Conservation (phyloP, 2,113 vertebrate genomes). For the Trematomus loennbergii region DNA sequence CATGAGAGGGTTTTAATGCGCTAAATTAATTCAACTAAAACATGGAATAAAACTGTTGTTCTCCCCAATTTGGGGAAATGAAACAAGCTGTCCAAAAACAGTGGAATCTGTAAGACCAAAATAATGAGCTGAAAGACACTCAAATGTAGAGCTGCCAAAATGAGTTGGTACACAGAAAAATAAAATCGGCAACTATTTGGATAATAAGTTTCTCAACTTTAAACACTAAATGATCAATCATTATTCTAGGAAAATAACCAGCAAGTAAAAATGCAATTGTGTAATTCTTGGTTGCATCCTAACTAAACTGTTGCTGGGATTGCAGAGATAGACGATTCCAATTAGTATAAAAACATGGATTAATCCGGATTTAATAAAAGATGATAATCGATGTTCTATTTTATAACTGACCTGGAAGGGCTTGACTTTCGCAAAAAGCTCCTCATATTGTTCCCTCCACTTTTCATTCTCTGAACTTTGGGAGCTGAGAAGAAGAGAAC, state of each 20-base stretch:
- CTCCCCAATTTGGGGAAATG: background rate
- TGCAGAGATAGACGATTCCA: too few relatives aligned
- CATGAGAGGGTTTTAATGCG: background rate
- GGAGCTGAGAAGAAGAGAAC: constrained; percentile 56
- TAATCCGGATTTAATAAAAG: background rate
- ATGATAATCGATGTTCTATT: background rate
- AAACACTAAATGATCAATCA: too few relatives aligned
- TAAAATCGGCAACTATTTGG: too few relatives aligned
- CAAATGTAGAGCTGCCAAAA: background rate
- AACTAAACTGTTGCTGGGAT: background rate
- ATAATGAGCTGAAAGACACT: background rate
- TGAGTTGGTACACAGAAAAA: too few relatives aligned
- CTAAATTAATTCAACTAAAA: background rate
- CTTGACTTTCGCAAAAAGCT: constrained; percentile 90
- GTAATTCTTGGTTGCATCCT: too few relatives aligned
- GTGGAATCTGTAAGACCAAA: background rate
- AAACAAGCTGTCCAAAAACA: background rate
- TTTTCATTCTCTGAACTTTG: constrained; percentile 70
- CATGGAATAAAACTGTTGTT: background rate
- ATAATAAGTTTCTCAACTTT: too few relatives aligned
- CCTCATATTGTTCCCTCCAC: constrained; percentile 91
- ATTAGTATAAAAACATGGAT: background rate
- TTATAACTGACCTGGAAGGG: constrained; percentile 91
- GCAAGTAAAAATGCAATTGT: too few relatives aligned
- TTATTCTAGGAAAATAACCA: too few relatives aligned